Base-by-base conservation (phyloP, 2,113 vertebrate species). In the Caloenas nicobarica region DNA sequence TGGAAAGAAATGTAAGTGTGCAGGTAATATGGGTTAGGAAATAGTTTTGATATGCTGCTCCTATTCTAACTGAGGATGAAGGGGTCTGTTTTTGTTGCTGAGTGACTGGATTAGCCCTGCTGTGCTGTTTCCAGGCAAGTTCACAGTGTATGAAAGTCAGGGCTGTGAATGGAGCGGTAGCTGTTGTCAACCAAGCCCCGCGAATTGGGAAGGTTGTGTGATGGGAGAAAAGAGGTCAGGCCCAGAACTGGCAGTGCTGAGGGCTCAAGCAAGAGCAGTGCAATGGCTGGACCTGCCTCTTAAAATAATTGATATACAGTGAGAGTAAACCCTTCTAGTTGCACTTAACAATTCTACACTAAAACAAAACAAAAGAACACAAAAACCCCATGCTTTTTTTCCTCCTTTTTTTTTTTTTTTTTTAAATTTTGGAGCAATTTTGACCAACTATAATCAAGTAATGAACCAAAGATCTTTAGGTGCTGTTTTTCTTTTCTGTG, bases 141-240 rank as follows among this genome's bases (percentile, higher is more conserved):
- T 73, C 31, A 11, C 12, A 31, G 26, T 29, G 28, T 70, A 7
- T 62, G 60, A 21, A 40, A 79, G 40, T 81, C 11, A 0, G 54
- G 50, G 71, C 79, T 83, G 28, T 89, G 62, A 72, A 40, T 40
- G 50, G 76, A 44, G 36, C 0, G 0, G 58, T 64, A 66, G 71
- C 28, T 1, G 25, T 54, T 91, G 70, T 72, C 84, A 40, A 89
- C 60, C 54, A 54, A 51, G 61, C 38, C 72, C 51, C 16, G 38
- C 58, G 50, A 94, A 65, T 70, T 6, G 12, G 64, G 79, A 95
- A 65, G 79, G 60, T 88, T 1, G 1, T 51, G 44, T 56, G 89
- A 66, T 87, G 74, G 84, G 62, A 86, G 61, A 53, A 96, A 81
- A 11, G 40, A 81, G 86, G 60, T 94, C 64, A 94, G 44, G 36